These are phyloP conservation scores for Clarias pachynema DNA, from an alignment of 2,797 vertebrate species.

Conservation along the genomic window DNA sequence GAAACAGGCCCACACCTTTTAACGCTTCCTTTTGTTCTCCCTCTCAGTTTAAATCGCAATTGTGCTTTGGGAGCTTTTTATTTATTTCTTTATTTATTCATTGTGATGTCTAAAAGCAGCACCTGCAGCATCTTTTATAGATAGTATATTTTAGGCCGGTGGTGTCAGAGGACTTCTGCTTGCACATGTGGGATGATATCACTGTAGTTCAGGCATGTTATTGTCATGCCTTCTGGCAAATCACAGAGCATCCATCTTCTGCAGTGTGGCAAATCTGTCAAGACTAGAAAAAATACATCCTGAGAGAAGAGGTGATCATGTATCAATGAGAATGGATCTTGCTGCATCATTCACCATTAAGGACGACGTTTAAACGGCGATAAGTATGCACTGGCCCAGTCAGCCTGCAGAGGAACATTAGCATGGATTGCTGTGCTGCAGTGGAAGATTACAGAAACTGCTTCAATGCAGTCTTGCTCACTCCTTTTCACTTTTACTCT, in stretches of 20 bases:
- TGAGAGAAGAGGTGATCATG: constrained; percentile 36
- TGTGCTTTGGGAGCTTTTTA: constrained; percentile 15
- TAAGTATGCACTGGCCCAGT: constrained; percentile 31
- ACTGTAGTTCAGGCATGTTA: not conserved
- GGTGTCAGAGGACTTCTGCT: not conserved
- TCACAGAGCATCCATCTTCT: not conserved
- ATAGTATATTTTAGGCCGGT: constrained; percentile 58
- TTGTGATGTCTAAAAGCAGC: not conserved
- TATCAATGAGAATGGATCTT: constrained; percentile 35
- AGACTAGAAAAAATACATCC: constrained; percentile 31
- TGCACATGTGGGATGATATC: not conserved
- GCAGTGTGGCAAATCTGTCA: constrained; percentile 1
- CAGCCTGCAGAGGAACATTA: constrained; percentile 38
- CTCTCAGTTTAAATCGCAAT: not conserved
- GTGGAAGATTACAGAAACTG: constrained; percentile 21
- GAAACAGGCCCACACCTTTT: constrained; percentile 24
- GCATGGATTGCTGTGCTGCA: constrained; percentile 38
- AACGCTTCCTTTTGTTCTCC: constrained; percentile 19
- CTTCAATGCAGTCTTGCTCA: constrained; percentile 22
- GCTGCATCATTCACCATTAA: constrained; percentile 26
- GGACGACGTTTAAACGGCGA: constrained; percentile 36
- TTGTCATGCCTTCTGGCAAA: not conserved
- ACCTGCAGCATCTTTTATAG: not conserved
- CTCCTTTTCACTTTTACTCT: constrained; percentile 1
- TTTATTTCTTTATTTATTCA: not conserved